Evolutionary conservation across 2,888 invertebrate genomes (phyloP), one percentile per base, ranked within the genome.

Genomic region (Orchestes rusci): DNA sequence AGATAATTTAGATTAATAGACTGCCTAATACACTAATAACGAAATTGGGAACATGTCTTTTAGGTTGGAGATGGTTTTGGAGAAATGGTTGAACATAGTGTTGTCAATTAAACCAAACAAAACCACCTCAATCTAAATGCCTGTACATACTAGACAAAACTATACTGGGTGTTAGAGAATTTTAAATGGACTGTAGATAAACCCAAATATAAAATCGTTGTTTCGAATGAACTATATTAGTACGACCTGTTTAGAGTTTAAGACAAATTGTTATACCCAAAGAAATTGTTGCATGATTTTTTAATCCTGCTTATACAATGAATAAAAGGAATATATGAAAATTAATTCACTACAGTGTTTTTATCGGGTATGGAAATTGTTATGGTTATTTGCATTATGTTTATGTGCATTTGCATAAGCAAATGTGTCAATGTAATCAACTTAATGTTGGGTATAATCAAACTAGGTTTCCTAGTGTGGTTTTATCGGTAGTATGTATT

Each of bases 231-330:
- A 43, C 19, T 36, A 44, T 40, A 48, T 12, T 19, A 19, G 39
- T 43, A 48, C 40, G 48, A 48, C 44, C 44, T 48, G 48, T 48
- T 43, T 48, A 44, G 41, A 44, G 33, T 44, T 39, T 44, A 48
- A 48, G 44, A 18, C 23, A 37, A 41, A 48, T 48, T 48, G 48
- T 48, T 48, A 48, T 47, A 47, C 44, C 38, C 43, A 40, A 44
- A 43, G 17, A 42, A 45, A 45, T 67, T 70, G 68, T 69, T 70
- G 69, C 69, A 69, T 69, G 63, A 65, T 70, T 70, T 70, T 69
- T 63, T 70, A 70, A 70, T 67, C 62, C 62, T 67, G 67, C 67
- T 69, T 66, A 61, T 64, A 51, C 44, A 51, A 30, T 8, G 19
- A 31, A 39, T 36, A 36, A 19, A 36, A 8, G 31, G 31, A 31